A percentile compares a stretch with the other conserved stretches of the same genome.
Conservation (phyloP, 2,113 vertebrate genomes). For the Megalops atlanticus region DNA sequence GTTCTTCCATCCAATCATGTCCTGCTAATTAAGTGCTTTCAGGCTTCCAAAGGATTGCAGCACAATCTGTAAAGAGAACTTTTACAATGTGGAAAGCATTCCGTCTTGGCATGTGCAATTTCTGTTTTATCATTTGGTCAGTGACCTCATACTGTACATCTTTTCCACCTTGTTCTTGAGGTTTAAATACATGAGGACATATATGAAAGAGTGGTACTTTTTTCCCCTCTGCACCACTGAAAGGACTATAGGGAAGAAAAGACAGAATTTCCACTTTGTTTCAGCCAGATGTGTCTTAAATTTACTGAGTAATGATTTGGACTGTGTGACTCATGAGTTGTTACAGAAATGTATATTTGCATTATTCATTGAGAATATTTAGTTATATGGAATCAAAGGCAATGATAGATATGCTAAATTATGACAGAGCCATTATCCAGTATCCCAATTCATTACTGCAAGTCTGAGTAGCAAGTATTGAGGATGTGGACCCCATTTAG, state of each 20-base stretch:
- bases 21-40: neutral
- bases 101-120: neutral
- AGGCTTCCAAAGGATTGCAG: neutral
- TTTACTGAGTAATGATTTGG: neutral
- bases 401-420: too few species aligned
- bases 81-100: neutral
- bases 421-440: too few species aligned
- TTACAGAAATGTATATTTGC: neutral
- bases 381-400: neutral
- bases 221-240: too few species aligned
- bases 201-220: too few species aligned
- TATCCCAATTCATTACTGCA: too few species aligned
- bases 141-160: neutral
- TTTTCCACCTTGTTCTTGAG: neutral
- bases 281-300: neutral
- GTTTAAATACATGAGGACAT: too few species aligned
- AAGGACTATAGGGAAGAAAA: too few species aligned
- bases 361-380: neutral
- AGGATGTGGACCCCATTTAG: too few species aligned
- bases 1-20: neutral
- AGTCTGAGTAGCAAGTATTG: too few species aligned
- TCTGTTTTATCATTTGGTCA: neutral
- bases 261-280: too few species aligned
- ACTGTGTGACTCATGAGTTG: neutral
- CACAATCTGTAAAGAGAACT: neutral